Base-by-base conservation (phyloP, 30 jellyfish, hydroid and myxozoan species). In the Hydractinia echinata region DNA sequence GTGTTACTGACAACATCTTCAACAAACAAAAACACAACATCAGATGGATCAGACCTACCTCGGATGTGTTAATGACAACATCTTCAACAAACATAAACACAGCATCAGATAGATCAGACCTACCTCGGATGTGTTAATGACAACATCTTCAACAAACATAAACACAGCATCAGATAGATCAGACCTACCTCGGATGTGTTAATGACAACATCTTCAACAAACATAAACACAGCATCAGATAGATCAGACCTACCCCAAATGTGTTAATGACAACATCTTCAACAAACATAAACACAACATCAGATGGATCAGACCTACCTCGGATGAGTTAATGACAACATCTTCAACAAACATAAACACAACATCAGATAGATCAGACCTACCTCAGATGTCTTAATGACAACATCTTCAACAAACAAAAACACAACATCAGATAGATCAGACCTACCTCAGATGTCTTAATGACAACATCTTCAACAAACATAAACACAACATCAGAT, bases 401-500 rank as follows among this genome's bases (percentile, higher is more conserved):
- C 88, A 15, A 85, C 96, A 84, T 92, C 96, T 60, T 92, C 98
- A 76, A 79, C 89, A 77, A 92, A 81, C 14, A 94, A 14, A 62
- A 92, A 92, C 5, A 92, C 85, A 21, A 96, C 98, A 79, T 92
- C 98, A 4, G 98, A 30, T 30, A 2, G 44, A 30, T 30, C 44
- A 30, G 44, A 30, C 44, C 69, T 64, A 64, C 74, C 74, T 64
- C 74, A 1, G 74, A 64, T 64, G 4, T 44, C 4, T 3, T 64
- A n/a, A 3, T 64, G 74, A 64, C 18, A 7, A 64, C 53, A 84
- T 92, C 96, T 60, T 92, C 96, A 76, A 79, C 89, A 77, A 92
- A 81, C 14, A 94, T 14, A 62, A 92, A 92, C 5, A 92, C 85
- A 21, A 96, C 98, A 79, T 92, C 98, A 4, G 98, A 30, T 30